Evolutionary conservation across 2,888 invertebrate species (phyloP), one percentile per base, ranked within the genome.

Genomic region (Pogonocherus hispidulus): DNA sequence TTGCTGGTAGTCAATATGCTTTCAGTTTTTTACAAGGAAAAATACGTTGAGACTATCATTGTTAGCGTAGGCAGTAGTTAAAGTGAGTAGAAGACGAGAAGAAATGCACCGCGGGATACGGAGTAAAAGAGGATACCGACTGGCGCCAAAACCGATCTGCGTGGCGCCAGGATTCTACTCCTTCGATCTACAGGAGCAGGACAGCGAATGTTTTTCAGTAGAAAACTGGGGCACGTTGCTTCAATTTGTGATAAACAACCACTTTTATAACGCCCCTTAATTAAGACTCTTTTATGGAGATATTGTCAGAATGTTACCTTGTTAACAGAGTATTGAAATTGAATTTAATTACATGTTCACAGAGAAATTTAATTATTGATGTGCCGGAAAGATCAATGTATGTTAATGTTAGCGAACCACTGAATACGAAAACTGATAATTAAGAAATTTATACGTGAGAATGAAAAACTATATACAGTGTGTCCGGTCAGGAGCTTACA

Each of bases 101-200:
- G n/a, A 22, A 46, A 9, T 8, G 11, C 41, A 22, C 19, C 3
- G n/a, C 20, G 16, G 20, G 55, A 23, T 44, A 56, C 44, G 8
- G 4, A 16, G 16, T 18, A 18, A 16, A 57, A 22, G 9, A 46
- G 57, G 59, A 59, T 16, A 49, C 16, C n/a, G 27, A 14, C 19
- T 59, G 62, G 62, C 62, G 62, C 62, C 62, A 51, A 49, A 35
- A 22, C 20, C 14, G 37, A 51, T 51, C 32, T 6, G 19, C 32
- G 18, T n/a, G 62, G 62, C 62, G 62, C 62, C 62, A 62, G 62
- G 51, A 62, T 37, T 62, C 51, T 59, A 27, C 14, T 51, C 47
- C 20, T 37, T 49, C 35, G 37, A 4, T 8, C 49, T 22, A n/a
- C 35, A 37, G 20, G 49, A 51, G 49, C 4, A 49, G 22, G 51